Percentiles rank a stretch among this genome's conserved stretches.
Evolutionary conservation across 2,888 invertebrate species (phyloP).

Genomic region (Smittia aterrima): DNA sequence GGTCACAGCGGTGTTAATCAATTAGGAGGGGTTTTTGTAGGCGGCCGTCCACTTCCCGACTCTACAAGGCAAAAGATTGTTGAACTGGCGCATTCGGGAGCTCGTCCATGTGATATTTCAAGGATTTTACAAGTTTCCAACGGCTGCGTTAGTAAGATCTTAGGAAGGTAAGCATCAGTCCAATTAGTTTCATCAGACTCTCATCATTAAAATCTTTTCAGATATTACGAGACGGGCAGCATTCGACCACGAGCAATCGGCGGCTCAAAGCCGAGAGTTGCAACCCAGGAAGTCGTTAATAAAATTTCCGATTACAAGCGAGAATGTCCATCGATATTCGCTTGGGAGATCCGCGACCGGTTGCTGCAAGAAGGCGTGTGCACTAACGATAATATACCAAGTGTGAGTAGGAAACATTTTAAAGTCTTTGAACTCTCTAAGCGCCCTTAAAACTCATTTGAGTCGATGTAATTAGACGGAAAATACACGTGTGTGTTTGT

Average conservation of each 20-base stretch:
- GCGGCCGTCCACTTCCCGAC: slow-evolving; percentile 96
- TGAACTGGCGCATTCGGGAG: slow-evolving; percentile 96
- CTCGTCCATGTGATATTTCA: slow-evolving; percentile 97
- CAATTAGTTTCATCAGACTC: not conserved
- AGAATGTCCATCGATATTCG: slow-evolving; percentile 85
- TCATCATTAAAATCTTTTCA: slow-evolving; percentile 54
- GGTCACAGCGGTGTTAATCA: slow-evolving; percentile 99
- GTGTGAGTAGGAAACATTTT: slow-evolving; percentile 72
- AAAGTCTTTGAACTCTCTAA: slow-evolving; percentile 18
- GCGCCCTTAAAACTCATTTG: not conserved
- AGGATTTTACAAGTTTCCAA: slow-evolving; percentile 98
- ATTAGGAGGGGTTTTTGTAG: slow-evolving; percentile 98
- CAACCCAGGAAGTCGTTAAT: slow-evolving; percentile 88
- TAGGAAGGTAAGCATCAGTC: slow-evolving; percentile 75
- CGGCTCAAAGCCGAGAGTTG: slow-evolving; percentile 93
- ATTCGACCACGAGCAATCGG: slow-evolving; percentile 97
- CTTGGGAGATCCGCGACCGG: slow-evolving; percentile 97
- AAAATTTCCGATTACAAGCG: slow-evolving; percentile 96
- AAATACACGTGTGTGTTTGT: slow-evolving; percentile 32
- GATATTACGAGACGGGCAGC: slow-evolving; percentile 97
- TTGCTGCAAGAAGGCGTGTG: slow-evolving; percentile 91
- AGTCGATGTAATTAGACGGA: slow-evolving; percentile 23
- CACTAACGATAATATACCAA: slow-evolving; percentile 96
- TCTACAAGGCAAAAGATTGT: slow-evolving; percentile 98
- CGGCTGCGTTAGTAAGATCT: slow-evolving; percentile 98